These are phyloP conservation scores for Oscheius onirici DNA, from an alignment of 2,888 invertebrate genomes.

Conservation along the genomic window DNA sequence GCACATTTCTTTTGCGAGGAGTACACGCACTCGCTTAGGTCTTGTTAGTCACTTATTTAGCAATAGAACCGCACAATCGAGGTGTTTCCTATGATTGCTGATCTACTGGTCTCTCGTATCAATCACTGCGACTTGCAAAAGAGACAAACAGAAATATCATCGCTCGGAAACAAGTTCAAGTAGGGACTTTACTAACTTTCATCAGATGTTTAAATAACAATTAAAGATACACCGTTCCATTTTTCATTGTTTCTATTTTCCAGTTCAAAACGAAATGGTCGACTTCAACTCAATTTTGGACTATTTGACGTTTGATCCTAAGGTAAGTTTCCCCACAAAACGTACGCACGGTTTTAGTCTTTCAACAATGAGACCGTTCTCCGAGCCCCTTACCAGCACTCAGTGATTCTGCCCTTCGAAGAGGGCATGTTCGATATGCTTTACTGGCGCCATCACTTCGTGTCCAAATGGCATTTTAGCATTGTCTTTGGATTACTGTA, in stretches of 20 bases:
- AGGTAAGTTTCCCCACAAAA: background rate
- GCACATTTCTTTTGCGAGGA: too few relatives aligned
- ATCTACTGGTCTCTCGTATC: too few relatives aligned
- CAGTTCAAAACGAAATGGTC: background rate
- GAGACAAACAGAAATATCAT: too few relatives aligned
- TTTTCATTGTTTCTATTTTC: background rate
- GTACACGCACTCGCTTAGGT: too few relatives aligned
- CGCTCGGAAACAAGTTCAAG: too few relatives aligned
- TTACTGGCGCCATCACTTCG: slow-evolving; percentile 4
- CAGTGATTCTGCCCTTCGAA: slow-evolving; percentile 17
- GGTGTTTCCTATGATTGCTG: too few relatives aligned
- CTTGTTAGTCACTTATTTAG: too few relatives aligned
- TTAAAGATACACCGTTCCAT: background rate
- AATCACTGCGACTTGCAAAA: too few relatives aligned
- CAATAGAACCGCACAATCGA: too few relatives aligned
- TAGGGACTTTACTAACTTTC: too few relatives aligned
- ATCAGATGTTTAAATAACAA: too few relatives aligned
- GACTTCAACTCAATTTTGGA: background rate
- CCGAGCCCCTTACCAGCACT: slow-evolving; percentile 12
- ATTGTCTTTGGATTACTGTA: slow-evolving; percentile 12
- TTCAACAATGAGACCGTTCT: slow-evolving; percentile 12
- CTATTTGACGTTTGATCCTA: slow-evolving; percentile 2
- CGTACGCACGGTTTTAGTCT: background rate
- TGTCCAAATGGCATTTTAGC: slow-evolving; percentile 26
- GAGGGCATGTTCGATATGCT: background rate